Evolutionary conservation across 35 echinoderm and acorn worm genomes (phyloP), one percentile per base, ranked within the genome.

Genomic region (Strongylocentrotus purpuratus): DNA sequence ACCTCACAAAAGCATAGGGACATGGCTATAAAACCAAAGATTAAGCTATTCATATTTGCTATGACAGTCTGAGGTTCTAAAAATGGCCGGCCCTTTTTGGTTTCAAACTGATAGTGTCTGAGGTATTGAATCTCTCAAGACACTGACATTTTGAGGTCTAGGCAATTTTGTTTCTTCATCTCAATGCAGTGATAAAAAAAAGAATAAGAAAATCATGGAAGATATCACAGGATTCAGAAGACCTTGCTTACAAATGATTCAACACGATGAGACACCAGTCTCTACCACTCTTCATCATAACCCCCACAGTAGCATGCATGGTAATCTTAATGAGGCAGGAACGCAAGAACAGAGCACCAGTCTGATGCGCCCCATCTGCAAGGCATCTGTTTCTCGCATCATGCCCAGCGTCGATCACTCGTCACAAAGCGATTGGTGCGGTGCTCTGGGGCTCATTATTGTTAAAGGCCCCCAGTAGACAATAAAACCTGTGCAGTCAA

Each of bases 331-430:
- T 28, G 18, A 78, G 65, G 22, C 65, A 78, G 65, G 65, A 78
- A 4, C 8, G 65, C 28, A 55, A 55, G 50, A 55, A 55, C 50
- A 55, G 50, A 32, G 45, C 31, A 93, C 91, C 91, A 93, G 91
- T 93, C 91, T 89, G 91, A 93, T 93, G 32, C 32, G 28, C 28
- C 91, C 91, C 91, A 93, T 93, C 91, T 93, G 91, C 31, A 33
- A 18, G 25, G 48, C 91, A 93, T 93, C 91, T 93, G 91, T 46
- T 93, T 58, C 46, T 47, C 48, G 91, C 91, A 93, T 93, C 91
- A 93, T 3, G 11, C 17, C 91, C 45, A 46, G 17, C 48, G 48
- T 93, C 46, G 91, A 93, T 93, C 91, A 93, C 91, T 93, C 91
- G 31, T 93, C 91, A 85, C 31, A 13, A 58, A 35, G 59, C 33